Evolutionary conservation across 2,797 vertebrate species (phyloP).

Genomic region (Platyrinchus mystaceus): DNA sequence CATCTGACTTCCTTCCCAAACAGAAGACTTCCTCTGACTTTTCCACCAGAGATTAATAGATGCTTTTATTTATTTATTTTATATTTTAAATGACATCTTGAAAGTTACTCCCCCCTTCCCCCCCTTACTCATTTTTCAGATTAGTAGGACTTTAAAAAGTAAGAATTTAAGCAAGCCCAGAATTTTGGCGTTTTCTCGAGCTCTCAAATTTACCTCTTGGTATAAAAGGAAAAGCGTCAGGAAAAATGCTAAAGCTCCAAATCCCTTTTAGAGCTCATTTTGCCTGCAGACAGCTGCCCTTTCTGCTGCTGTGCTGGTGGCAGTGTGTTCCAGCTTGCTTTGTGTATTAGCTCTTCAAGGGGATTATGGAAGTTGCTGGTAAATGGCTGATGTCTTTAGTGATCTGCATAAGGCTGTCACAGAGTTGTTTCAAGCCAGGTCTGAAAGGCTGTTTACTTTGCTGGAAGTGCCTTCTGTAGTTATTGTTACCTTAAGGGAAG

Average conservation of each 20-base stretch:
- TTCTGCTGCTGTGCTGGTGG: neutral
- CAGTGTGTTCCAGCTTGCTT: neutral
- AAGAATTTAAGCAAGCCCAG: neutral
- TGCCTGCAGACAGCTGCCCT: neutral
- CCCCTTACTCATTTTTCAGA: neutral
- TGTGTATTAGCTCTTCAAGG: neutral
- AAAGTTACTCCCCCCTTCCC: neutral
- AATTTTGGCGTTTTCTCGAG: neutral
- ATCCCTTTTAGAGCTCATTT: neutral
- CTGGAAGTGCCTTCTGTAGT: neutral
- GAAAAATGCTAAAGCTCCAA: neutral
- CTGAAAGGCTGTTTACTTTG: constrained; percentile 1
- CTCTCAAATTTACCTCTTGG: neutral
- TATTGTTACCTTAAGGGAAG: neutral
- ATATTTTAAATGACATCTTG: neutral
- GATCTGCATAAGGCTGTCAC: neutral
- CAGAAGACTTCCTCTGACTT: neutral
- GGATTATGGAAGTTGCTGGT: neutral
- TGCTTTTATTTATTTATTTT: neutral
- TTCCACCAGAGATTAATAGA: neutral
- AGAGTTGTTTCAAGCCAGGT: neutral
- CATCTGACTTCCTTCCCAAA: constrained; percentile 13
- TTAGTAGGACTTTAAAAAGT: neutral
- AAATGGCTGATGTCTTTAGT: neutral
- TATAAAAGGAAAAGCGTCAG: neutral